These are phyloP conservation scores for Phaedon cochleariae DNA, from an alignment of 2,888 invertebrate genomes.

Conservation along the genomic window DNA sequence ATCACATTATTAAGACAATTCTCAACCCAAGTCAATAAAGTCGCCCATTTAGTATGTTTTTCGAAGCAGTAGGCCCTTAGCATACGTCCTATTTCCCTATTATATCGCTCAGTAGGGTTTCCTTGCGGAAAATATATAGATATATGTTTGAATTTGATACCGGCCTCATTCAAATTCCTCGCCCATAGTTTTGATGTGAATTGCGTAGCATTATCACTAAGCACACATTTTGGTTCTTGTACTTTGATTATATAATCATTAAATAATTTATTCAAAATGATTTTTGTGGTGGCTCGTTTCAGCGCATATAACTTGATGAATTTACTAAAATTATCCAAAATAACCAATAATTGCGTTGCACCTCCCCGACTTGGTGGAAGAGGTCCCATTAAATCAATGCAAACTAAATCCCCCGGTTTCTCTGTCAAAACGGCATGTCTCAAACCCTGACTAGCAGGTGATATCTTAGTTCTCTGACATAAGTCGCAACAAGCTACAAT, in stretches of 20 bases:
- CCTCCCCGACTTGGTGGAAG: conserved; percentile 18
- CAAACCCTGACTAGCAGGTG: background rate
- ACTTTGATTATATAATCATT: too few species aligned
- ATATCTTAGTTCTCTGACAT: conserved; percentile 13
- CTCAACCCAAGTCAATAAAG: background rate
- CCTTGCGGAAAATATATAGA: background rate
- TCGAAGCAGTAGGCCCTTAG: background rate
- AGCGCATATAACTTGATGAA: too few species aligned
- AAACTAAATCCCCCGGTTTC: conserved; percentile 34
- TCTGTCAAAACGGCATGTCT: conserved; percentile 22
- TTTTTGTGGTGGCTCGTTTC: too few species aligned
- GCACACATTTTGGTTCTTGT: too few species aligned
- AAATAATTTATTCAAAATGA: too few species aligned
- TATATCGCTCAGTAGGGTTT: background rate
- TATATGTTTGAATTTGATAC: background rate
- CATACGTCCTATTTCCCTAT: background rate
- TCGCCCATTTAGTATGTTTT: background rate
- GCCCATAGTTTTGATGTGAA: too few species aligned
- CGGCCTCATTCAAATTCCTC: too few species aligned
- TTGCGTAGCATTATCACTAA: too few species aligned
- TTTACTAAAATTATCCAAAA: too few species aligned
- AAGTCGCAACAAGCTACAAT: conserved; percentile 3
- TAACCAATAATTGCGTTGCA: conserved; percentile 26
- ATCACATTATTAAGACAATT: background rate
- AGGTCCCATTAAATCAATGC: conserved; percentile 30